Evolutionary conservation across 2,888 invertebrate genomes (phyloP), one percentile per base, ranked within the genome.

Genomic region (Perdita meconis): DNA sequence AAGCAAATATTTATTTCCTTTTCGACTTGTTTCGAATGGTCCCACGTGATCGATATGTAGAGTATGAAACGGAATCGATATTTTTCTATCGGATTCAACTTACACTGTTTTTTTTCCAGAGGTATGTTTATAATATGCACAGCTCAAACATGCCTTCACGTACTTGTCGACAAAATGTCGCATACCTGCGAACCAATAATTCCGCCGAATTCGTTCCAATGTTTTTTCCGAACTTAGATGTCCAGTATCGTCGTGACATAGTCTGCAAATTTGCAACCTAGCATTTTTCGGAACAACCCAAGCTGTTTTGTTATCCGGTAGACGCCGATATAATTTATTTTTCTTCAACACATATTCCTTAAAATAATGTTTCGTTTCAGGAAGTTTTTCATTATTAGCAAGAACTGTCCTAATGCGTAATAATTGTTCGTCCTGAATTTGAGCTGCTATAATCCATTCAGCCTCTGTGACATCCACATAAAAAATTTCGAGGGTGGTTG

Each of bases 211-310:
- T 8, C 50, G n/a, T 5, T 63, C 63, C 13, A 63, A 10, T 3
- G 50, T 63, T 12, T 63, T 63, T 6, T 63, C 51, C 1, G 16
- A 2, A 1, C 51, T 24, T 1, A 63, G n/a, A 4, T 63, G 63
- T n/a, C 63, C 63, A 0, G 51, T 36, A 36, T 51, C 64, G 26
- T 64, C 24, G 24, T 63, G 65, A 22, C 56, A 65, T 0, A 65
- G 6, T 13, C 65, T 40, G 16, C 56, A 55, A 1, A 56, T 56
- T 10, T 65, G 55, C 6, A 65, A n/a, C n/a, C 53, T 12, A 1
- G 42, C 47, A 1, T 19, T 30, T 6, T n/a, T 12, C 4, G 64
- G 64, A 2, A 65, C 55, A 0, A 55, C 42, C 55, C 64, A 65
- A 1, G 30, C 42, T 4, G 10, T 53, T 16, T 1, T 42, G 3